Evolutionary conservation across 2,797 vertebrate species (phyloP).

Genomic region (Manis pentadactyla): DNA sequence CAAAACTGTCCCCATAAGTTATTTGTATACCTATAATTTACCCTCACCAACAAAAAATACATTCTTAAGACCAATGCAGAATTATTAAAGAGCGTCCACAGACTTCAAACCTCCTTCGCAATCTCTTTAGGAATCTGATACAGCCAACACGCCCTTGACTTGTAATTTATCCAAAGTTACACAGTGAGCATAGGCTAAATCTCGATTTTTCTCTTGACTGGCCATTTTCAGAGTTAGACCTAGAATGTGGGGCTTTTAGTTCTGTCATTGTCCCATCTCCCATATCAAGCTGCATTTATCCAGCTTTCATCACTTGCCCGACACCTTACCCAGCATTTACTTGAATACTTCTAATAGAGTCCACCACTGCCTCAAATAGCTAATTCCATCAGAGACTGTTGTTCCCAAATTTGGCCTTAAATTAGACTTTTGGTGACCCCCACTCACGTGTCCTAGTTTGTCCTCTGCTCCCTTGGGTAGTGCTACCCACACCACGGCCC

Average conservation of each 20-base stretch:
- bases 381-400: conserved; percentile 27
- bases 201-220: background rate
- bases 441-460: background rate
- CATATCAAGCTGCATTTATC: background rate
- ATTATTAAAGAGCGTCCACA: background rate
- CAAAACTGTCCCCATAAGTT: background rate
- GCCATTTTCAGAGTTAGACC: conserved; percentile 19
- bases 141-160: background rate
- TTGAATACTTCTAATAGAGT: background rate
- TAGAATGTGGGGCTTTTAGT: background rate
- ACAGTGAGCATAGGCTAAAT: background rate
- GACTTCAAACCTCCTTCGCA: background rate
- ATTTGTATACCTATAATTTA: background rate
- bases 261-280: background rate
- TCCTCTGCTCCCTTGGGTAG: background rate
- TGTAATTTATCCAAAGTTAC: background rate
- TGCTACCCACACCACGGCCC: background rate
- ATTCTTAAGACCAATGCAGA: background rate
- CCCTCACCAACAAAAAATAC: background rate
- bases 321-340: background rate
- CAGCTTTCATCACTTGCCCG: conserved; percentile 26
- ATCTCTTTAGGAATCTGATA: background rate
- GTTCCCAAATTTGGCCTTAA: conserved; percentile 14
- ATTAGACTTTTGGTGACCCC: background rate
- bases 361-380: background rate